A percentile compares a stretch with the other conserved stretches of the same genome.
phyloP scores from a whole-genome alignment of 2,113 vertebrate species.

The Cavia aperea region DNA sequence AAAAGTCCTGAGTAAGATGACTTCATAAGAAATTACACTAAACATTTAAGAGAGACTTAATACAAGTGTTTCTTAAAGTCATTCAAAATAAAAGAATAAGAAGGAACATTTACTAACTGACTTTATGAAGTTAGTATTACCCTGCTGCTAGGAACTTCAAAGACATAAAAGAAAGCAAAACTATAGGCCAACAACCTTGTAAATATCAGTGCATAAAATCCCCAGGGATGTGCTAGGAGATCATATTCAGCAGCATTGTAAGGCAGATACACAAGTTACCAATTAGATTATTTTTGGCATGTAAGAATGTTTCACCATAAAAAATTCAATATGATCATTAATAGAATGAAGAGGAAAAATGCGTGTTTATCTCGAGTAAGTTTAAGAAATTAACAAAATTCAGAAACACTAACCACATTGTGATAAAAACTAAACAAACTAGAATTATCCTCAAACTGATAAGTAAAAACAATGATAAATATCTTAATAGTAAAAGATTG shows the following conservation, averaged over 20 bases:
- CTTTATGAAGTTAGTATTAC: not conserved
- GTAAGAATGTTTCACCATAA: not conserved
- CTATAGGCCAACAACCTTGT: not conserved
- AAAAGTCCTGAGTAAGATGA: not conserved
- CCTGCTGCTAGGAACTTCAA: not conserved
- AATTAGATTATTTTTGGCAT: not conserved
- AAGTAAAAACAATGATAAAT: not conserved
- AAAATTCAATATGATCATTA: not conserved
- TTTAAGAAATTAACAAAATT: not conserved
- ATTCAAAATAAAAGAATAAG: not conserved
- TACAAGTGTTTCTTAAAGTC: not conserved
- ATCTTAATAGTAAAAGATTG: not conserved
- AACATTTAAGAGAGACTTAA: not conserved
- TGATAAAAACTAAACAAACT: not conserved
- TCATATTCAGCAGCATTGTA: not conserved
- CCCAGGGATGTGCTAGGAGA: not conserved
- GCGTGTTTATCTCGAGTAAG: not conserved
- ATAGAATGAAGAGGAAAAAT: not conserved
- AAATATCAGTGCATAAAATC: not conserved
- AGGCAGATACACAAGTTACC: not conserved
- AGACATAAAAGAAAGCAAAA: not conserved
- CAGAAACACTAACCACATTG: not conserved
- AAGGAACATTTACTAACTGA: not conserved
- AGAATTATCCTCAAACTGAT: not conserved
- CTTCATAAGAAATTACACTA: not conserved